phyloP scores from a whole-genome alignment of 2,888 invertebrate genomes.

The Trichopria drosophilae region DNA sequence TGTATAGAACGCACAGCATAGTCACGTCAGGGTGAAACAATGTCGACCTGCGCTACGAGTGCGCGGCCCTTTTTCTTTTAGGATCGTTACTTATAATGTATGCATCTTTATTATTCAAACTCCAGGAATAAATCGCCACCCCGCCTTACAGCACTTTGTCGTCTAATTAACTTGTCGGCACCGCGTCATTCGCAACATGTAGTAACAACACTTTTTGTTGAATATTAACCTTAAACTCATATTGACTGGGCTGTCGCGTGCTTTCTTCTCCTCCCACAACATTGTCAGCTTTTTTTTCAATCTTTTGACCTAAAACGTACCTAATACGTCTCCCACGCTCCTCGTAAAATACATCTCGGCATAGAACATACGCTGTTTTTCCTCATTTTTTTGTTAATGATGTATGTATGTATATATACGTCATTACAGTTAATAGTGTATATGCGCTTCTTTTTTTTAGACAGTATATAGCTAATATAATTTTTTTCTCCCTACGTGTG shows the following conservation, averaged over 20 bases:
- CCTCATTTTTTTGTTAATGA: constrained; percentile 25
- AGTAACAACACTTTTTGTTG: constrained; percentile 27
- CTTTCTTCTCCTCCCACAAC: constrained; percentile 9
- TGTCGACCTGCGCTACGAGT: constrained; percentile 17
- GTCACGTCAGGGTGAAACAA: no score
- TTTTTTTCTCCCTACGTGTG: constrained; percentile 5
- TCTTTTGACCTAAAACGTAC: no score
- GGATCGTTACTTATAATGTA: background rate
- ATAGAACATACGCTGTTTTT: constrained; percentile 25
- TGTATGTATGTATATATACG: constrained; percentile 24
- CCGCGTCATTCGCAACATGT: no score
- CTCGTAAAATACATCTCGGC: no score
- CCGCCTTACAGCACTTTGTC: no score
- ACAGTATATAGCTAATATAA: background rate
- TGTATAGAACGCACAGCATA: constrained; percentile 47
- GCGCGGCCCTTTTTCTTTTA: no score
- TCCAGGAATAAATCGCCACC: no score
- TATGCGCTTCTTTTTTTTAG: background rate
- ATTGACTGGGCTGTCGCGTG: constrained; percentile 30
- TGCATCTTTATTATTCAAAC: constrained; percentile 13
- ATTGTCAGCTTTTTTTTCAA: constrained; percentile 1
- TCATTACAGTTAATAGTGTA: constrained; percentile 26
- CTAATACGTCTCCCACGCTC: no score
- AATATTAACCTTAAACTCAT: constrained; percentile 19
- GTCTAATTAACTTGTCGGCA: no score